Evolutionary conservation across 2,113 vertebrate species (phyloP).

Genomic region (Phoenicopterus ruber): DNA sequence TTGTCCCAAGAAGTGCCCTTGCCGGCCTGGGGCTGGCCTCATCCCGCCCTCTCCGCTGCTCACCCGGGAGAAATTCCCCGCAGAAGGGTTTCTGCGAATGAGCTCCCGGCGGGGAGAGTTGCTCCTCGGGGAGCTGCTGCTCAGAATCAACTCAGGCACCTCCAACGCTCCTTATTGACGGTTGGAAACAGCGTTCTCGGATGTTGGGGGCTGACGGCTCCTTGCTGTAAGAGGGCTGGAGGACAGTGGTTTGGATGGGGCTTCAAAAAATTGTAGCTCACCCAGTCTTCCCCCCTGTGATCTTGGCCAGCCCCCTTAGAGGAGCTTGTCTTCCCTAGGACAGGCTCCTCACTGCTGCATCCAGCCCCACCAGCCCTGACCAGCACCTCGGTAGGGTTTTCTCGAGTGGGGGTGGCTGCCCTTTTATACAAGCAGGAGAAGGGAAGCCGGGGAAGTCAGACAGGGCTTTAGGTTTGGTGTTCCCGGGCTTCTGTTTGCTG

Average conservation of each 20-base stretch:
- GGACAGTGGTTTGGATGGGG: not conserved
- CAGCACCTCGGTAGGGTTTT: not conserved
- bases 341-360: not conserved
- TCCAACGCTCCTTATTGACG: not conserved
- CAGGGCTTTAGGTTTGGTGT: not conserved
- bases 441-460: not conserved
- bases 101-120: not conserved
- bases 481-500: not conserved
- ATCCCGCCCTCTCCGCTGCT: not conserved
- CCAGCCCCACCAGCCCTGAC: not conserved
- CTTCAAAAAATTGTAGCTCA: not conserved
- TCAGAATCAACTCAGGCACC: not conserved
- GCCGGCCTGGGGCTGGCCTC: not conserved
- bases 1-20: not conserved
- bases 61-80: not conserved
- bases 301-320: not conserved
- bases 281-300: not conserved
- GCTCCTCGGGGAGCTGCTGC: not conserved
- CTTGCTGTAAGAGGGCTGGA: not conserved
- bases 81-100: not conserved
- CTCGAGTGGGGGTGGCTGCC: not conserved
- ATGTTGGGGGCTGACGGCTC: not conserved
- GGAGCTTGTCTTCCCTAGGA: not conserved
- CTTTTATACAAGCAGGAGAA: not conserved
- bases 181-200: not conserved